These are phyloP conservation scores for Vulpes vulpes DNA, from an alignment of 2,113 vertebrate genomes.

Conservation along the genomic window DNA sequence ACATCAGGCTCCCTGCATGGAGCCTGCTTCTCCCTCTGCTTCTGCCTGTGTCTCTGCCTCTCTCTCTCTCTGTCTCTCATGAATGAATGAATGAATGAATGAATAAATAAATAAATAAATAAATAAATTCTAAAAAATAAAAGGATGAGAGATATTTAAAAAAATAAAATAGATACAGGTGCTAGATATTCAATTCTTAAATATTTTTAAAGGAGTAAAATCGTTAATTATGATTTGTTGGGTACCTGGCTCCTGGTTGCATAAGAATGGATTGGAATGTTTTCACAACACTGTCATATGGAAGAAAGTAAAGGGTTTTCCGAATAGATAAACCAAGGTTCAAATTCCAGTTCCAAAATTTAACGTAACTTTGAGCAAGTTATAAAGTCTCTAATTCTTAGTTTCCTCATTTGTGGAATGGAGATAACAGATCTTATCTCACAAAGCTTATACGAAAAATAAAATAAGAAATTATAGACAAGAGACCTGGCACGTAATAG, in stretches of 20 bases:
- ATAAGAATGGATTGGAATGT: background rate
- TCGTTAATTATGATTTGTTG: background rate
- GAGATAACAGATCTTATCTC: background rate
- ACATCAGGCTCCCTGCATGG: too few species aligned
- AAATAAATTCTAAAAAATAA: too few species aligned
- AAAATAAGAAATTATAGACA: background rate
- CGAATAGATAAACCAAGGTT: background rate
- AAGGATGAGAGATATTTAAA: too few species aligned
- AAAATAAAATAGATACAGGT: background rate
- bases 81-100: too few species aligned
- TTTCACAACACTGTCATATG: background rate
- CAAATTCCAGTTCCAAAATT: background rate
- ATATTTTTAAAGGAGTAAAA: background rate
- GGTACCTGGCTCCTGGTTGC: background rate
- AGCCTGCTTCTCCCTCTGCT: too few species aligned
- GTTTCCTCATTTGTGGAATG: background rate
- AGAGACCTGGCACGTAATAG: background rate
- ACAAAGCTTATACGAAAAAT: background rate
- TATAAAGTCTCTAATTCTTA: background rate
- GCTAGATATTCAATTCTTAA: background rate
- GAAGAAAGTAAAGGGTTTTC: background rate
- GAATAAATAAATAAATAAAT: too few species aligned
- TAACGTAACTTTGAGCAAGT: conserved; percentile 4
- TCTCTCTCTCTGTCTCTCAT: too few species aligned
- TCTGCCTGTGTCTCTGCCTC: too few species aligned